Percentiles rank a stretch among this genome's conserved stretches.
These are phyloP conservation scores for Petrocephalus zakoni DNA, from an alignment of 2,113 vertebrate genomes.

Conservation along the genomic window DNA sequence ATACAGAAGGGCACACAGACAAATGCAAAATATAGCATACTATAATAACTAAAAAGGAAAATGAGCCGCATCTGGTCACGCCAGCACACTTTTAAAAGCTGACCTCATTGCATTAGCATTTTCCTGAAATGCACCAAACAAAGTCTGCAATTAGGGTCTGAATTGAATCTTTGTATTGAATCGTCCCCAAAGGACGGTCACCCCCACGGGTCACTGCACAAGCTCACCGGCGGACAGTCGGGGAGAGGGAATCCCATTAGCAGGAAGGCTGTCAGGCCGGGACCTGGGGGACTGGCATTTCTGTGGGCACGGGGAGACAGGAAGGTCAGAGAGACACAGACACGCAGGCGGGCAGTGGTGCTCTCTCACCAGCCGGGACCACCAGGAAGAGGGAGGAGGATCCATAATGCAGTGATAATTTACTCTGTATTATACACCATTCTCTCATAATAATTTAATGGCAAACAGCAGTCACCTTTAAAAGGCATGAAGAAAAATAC, in stretches of 20 bases:
- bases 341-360: no score
- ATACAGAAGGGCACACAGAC: background rate
- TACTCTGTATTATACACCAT: background rate
- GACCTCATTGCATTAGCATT: conserved; percentile 4
- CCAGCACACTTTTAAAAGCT: background rate
- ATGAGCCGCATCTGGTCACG: background rate
- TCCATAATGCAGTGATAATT: background rate
- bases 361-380: background rate
- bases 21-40: background rate
- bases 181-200: background rate
- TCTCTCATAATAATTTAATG: background rate
- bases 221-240: conserved; percentile 58
- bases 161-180: background rate
- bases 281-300: conserved; percentile 31
- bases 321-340: background rate
- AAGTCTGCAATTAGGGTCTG: background rate
- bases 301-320: conserved; percentile 40
- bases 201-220: background rate
- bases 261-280: conserved; percentile 35
- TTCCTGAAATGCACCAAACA: background rate
- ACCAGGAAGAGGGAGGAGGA: background rate
- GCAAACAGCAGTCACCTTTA: background rate
- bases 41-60: background rate
- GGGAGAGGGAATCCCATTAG: conserved; percentile 41
- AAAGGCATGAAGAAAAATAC: background rate